These are phyloP conservation scores for Rhinophrynus dorsalis DNA, from an alignment of 2,797 vertebrate genomes.

Conservation along the genomic window DNA sequence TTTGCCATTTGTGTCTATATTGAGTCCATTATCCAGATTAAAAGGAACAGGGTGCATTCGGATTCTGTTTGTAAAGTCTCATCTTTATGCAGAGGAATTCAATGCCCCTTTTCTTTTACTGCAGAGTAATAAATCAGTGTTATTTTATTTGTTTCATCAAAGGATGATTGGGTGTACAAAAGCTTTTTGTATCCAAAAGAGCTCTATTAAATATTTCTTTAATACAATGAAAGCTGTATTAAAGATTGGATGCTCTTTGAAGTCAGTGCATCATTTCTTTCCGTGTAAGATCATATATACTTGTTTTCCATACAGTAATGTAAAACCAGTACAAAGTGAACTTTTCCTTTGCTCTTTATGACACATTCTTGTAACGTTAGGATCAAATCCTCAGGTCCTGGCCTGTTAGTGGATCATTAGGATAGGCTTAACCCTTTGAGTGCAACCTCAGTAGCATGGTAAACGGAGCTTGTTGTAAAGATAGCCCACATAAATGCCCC, in stretches of 20 bases:
- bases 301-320: background rate
- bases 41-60: background rate
- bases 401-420: no score
- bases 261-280: background rate
- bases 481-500: no score
- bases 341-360: background rate
- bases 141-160: background rate
- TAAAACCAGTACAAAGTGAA: background rate
- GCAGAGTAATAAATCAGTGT: slow-evolving; percentile 5
- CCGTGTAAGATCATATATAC: background rate
- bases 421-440: no score
- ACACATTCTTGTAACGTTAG: background rate
- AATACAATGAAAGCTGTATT: background rate
- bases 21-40: slow-evolving; percentile 16
- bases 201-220: slow-evolving; percentile 2
- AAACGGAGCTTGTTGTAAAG: no score
- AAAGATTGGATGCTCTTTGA: background rate
- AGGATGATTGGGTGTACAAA: background rate
- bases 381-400: no score
- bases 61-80: background rate
- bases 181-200: background rate
- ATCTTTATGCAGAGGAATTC: slow-evolving; percentile 8
- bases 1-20: slow-evolving; percentile 15
- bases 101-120: background rate
- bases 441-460: no score